Evolutionary conservation across 2,113 vertebrate species (phyloP).

Genomic region (Pimephales promelas): DNA sequence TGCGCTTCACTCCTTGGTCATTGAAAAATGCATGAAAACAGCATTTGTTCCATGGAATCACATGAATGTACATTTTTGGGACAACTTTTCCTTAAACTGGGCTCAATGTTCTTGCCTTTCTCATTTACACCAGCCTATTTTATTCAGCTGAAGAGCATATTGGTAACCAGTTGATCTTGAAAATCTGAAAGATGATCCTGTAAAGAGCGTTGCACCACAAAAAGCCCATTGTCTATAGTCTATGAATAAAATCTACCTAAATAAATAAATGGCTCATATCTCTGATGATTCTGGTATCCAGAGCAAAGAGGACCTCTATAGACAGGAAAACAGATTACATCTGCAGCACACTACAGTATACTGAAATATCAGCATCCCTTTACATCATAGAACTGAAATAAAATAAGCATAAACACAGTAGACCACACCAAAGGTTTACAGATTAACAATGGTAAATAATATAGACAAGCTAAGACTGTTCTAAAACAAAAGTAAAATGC

Average conservation of each 20-base stretch:
- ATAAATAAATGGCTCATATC: constrained; percentile 4
- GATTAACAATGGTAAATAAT: constrained; percentile 13
- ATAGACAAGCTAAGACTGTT: not conserved
- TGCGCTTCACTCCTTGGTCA: not conserved
- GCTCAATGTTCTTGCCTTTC: no score
- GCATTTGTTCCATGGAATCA: no score
- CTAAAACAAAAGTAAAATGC: not conserved
- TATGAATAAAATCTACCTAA: not conserved
- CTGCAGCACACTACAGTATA: not conserved
- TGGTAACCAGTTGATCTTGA: not conserved
- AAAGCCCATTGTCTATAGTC: not conserved
- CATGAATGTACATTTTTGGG: not conserved
- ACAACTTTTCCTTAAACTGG: not conserved
- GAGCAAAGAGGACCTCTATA: constrained; percentile 61
- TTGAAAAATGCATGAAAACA: not conserved
- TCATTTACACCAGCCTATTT: not conserved
- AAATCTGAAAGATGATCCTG: not conserved
- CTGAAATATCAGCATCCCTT: not conserved
- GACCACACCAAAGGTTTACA: not conserved
- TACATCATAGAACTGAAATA: not conserved
- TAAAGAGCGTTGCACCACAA: not conserved
- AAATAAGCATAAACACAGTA: not conserved
- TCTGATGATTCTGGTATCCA: constrained; percentile 38
- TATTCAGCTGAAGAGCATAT: not conserved
- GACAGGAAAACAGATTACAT: constrained; percentile 59